Percentiles rank a stretch among this genome's conserved stretches.
Evolutionary conservation across 2,888 invertebrate species (phyloP).

Genomic region (Zaprionus bogoriensis): DNA sequence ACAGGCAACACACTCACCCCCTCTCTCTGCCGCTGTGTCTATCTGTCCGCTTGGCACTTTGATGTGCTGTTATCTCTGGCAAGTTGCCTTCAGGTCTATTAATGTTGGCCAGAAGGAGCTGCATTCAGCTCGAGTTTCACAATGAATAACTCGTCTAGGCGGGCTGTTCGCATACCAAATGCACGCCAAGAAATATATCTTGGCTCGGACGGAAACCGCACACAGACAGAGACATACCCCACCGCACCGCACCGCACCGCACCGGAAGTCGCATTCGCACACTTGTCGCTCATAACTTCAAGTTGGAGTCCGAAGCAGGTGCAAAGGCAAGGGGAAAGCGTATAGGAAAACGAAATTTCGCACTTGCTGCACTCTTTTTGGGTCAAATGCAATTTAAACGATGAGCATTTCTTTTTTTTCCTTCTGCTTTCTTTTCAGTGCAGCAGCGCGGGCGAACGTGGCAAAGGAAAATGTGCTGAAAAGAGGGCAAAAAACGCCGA

Average conservation of each 20-base stretch:
- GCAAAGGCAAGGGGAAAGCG: constrained; percentile 8
- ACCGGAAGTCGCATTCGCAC: constrained; percentile 65
- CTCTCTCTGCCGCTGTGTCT: not conserved
- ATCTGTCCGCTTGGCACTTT: not conserved
- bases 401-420: constrained; percentile 26
- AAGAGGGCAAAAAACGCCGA: constrained; percentile 63
- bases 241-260: not conserved
- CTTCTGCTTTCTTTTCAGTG: constrained; percentile 7
- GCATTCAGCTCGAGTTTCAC: too few relatives aligned
- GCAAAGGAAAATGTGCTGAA: constrained; percentile 69
- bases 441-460: too few relatives aligned
- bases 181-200: constrained; percentile 40
- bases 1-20: not conserved
- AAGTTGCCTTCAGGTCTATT: constrained; percentile 34
- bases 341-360: constrained; percentile 55
- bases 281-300: constrained; percentile 71
- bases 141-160: constrained; percentile 51
- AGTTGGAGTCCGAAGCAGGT: constrained; percentile 27
- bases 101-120: constrained; percentile 33
- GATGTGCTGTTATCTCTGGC: not conserved
- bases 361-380: constrained; percentile 50
- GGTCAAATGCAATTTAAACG: constrained; percentile 63
- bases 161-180: constrained; percentile 38
- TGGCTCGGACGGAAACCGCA: constrained; percentile 38
- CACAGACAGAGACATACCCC: not conserved